Base-by-base conservation (phyloP, 2,113 vertebrate genomes). In the Carollia perspicillata region DNA sequence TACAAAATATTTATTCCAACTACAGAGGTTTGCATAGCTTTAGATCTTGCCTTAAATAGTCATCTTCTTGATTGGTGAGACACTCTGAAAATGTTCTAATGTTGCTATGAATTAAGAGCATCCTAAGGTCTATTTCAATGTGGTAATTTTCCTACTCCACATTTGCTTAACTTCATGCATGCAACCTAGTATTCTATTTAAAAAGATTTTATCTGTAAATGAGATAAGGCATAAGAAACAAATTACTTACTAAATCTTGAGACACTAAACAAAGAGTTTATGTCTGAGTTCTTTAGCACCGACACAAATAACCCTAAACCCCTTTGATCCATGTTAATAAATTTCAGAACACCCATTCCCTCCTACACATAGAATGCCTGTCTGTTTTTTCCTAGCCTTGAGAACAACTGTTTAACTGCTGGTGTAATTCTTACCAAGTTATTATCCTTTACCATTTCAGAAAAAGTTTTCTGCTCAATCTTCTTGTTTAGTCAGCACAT, bases 251-350 rank as follows among this genome's bases (percentile, higher is more conserved):
- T 95, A 90, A 96, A 92, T 84, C 80, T 93, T 75, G 28, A 71
- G 72, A 20, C 17, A 72, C 42, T 95, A 96, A 96, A 88, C 80
- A 94, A 94, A 58, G 90, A 83, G 84, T 94, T 93, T 68, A 30
- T 47, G 11, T 84, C 69, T 65, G 33, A 91, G 44, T 16, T 63
- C 55, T 91, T 94, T 83, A 51, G 58, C 83, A 85, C 47, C 86
- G 89, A 95, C 33, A 89, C 72, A 96, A 97, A 97, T 78, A 95
- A 95, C 37, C 65, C 66, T 72, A 85, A 84, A 77, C 60, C 8
- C 8, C 42, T 71, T 55, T 78, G 74, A 69, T 79, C 63, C 68
- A 75, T 42, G n/a, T 81, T 94, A 85, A 75, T 94, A 95, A 97
- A 88, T 75, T 55, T 69, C 37, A 93, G 53, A 84, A 60, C 5